Evolutionary conservation across 2,888 invertebrate genomes (phyloP).

Genomic region (Morpho helenor): DNA sequence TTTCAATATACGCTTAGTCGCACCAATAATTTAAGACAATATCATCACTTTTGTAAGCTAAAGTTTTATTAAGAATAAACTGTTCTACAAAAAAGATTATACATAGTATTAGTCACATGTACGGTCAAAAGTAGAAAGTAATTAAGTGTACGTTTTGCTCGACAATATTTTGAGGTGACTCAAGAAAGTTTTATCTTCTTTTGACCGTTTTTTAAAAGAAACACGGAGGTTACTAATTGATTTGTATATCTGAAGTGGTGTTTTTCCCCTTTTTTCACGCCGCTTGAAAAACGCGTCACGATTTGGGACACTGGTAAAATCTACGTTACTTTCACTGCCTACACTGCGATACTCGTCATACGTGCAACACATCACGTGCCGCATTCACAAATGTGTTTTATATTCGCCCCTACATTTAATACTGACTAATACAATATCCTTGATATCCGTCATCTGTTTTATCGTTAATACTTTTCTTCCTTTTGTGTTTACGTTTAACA

Average conservation of each 20-base stretch:
- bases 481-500: too few species aligned
- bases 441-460: too few species aligned
- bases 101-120: slow-evolving; percentile 1
- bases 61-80: background rate
- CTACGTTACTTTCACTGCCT: slow-evolving; percentile 58
- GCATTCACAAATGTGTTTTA: slow-evolving; percentile 19
- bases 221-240: slow-evolving; percentile 15
- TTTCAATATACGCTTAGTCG: slow-evolving; percentile 25
- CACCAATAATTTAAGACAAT: slow-evolving; percentile 17
- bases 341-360: slow-evolving; percentile 33
- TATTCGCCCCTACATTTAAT: slow-evolving; percentile 2
- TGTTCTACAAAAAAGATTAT: background rate
- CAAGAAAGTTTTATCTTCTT: slow-evolving; percentile 9
- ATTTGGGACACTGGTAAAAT: slow-evolving; percentile 77
- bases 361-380: slow-evolving; percentile 30
- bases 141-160: background rate
- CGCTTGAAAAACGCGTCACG: slow-evolving; percentile 76
- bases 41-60: slow-evolving; percentile 9
- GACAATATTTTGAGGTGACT: background rate
- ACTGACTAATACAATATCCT: slow-evolving; percentile 2
- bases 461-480: too few species aligned
- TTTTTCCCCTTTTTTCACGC: slow-evolving; percentile 77
- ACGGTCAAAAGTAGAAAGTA: slow-evolving; percentile 6
- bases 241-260: slow-evolving; percentile 62
- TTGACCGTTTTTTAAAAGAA: slow-evolving; percentile 12